Base-by-base conservation (phyloP, 2,113 vertebrate species). In the Rhineura floridana region DNA sequence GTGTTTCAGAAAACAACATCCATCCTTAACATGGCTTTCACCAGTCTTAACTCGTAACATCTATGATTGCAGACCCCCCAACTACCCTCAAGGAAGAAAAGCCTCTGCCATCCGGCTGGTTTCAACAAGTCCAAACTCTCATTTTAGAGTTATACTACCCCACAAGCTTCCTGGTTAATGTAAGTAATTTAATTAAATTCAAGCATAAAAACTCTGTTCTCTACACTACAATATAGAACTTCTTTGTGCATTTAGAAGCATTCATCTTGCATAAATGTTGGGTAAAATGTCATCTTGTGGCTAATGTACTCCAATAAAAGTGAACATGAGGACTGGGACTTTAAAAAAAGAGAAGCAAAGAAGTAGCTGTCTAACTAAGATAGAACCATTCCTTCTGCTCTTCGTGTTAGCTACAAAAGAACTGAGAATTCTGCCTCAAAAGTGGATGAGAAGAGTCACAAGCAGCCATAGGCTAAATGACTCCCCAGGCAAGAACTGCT, bases 11-110 rank as follows among this genome's bases (percentile, higher is more conserved):
- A 52, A 81, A 73, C n/a, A 72, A 84, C 75, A 30, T 19, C 15
- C 21, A 69, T 88, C 95, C 97, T 98, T 98, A 97, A 97, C 85
- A 0, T 46, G 0, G 21, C 10, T 92, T 87, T 62, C 90, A 99
- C 97, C 93, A 82, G 94, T 99, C 93, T 90, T 98, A 90, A 93
- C 95, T 76, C 86, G 67, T 28, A 91, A 36, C 1, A 1, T 94
- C 13, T 97, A 97, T 2, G 94, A 97, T 42, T 0, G 78, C 42
- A 96, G 95, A 91, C 91, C 94, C 0, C 76, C 87, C 59, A 94
- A 94, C n/a, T 92, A 73, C 82, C 94, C 94, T 1, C 69, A 87
- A 28, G 94, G 87, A 13, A 92, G 91, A 77, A 94, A 93, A 91
- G 96, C 92, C 46, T 90, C 96, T 80, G 85, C 70, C 62, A 86